Conservation (phyloP, 1,140 invertebrate genomes). For the Apis florea region DNA sequence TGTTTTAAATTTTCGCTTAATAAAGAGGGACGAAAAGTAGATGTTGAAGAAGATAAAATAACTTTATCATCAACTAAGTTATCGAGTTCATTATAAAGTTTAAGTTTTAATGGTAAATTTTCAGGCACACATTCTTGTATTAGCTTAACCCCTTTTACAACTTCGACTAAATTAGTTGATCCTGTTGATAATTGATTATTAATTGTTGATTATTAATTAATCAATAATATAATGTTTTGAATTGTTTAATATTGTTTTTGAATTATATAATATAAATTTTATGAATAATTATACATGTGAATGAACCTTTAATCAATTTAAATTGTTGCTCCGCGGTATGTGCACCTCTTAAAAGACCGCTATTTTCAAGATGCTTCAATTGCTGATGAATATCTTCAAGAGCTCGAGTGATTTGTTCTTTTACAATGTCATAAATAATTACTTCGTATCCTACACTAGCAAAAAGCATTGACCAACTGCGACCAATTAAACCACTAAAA, state of each 20-base stretch:
- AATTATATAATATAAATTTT: not conserved
- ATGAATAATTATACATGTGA: not conserved
- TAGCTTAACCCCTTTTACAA: slow-evolving; percentile 87
- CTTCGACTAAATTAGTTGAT: slow-evolving; percentile 83
- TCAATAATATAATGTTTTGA: not conserved
- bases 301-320: slow-evolving; percentile 87
- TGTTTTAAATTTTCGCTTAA: slow-evolving; percentile 91
- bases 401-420: slow-evolving; percentile 87
- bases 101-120: slow-evolving; percentile 90
- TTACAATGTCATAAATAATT: slow-evolving; percentile 90
- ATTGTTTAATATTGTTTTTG: too few relatives aligned
- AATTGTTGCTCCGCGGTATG: slow-evolving; percentile 88
- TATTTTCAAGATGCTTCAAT: slow-evolving; percentile 85
- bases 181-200: slow-evolving; percentile 78
- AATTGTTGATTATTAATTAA: too few relatives aligned
- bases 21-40: slow-evolving; percentile 92
- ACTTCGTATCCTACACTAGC: slow-evolving; percentile 95
- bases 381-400: slow-evolving; percentile 88
- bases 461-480: slow-evolving; percentile 97
- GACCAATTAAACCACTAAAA: slow-evolving; percentile 94
- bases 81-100: slow-evolving; percentile 90
- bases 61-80: slow-evolving; percentile 85
- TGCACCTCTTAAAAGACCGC: slow-evolving; percentile 87
- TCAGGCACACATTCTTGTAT: slow-evolving; percentile 97
- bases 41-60: slow-evolving; percentile 94